Conservation (phyloP, 2,888 invertebrate species). For the Abscondita cerata region DNA sequence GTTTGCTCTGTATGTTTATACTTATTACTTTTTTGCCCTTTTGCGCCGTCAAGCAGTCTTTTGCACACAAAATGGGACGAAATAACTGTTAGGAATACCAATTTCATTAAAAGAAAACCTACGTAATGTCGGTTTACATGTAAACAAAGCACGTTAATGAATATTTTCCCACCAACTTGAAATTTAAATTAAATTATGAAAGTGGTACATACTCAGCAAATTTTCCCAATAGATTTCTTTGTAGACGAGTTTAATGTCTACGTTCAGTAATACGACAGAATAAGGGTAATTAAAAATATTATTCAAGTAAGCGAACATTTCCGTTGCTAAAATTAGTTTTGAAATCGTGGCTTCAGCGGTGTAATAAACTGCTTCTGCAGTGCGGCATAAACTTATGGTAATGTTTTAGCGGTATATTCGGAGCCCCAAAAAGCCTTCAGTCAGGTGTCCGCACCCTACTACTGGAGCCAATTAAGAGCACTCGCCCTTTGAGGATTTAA, state of each 20-base stretch:
- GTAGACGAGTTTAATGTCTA: constrained; percentile 11
- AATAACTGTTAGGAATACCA: constrained; percentile 10
- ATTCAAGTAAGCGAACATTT: constrained; percentile 20
- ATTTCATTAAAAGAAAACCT: constrained; percentile 9
- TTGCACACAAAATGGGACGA: not conserved
- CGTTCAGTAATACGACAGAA: constrained; percentile 17
- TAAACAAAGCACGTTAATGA: constrained; percentile 6
- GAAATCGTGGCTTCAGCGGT: constrained; percentile 55
- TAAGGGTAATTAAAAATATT: constrained; percentile 29
- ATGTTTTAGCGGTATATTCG: constrained; percentile 26
- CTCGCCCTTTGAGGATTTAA: constrained; percentile 36
- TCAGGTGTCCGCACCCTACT: constrained; percentile 32
- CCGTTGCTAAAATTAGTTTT: constrained; percentile 38
- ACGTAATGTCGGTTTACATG: not conserved
- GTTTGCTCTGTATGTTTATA: no score
- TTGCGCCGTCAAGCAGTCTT: not conserved
- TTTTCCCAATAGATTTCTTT: constrained; percentile 13
- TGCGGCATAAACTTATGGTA: constrained; percentile 36
- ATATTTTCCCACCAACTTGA: constrained; percentile 5
- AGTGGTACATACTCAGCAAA: constrained; percentile 1
- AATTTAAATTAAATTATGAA: constrained; percentile 8
- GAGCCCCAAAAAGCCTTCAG: constrained; percentile 21
- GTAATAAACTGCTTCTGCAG: constrained; percentile 40
- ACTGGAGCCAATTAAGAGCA: constrained; percentile 33
- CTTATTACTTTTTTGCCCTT: not conserved